phyloP scores from a whole-genome alignment of 1,140 invertebrate species.

The Brachionus asplanchnoidis region DNA sequence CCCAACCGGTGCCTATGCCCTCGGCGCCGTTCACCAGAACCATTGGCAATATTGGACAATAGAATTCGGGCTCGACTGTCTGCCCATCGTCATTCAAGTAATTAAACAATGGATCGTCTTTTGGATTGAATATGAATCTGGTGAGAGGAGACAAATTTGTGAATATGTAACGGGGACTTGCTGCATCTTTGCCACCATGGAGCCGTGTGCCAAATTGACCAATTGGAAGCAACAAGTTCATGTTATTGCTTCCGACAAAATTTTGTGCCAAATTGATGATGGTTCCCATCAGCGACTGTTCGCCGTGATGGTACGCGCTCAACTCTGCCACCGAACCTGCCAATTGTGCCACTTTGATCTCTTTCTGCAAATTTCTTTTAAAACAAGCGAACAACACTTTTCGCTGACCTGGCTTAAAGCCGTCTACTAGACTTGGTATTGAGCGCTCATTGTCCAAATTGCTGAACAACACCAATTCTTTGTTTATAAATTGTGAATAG shows the following conservation, averaged over 20 bases:
- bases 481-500: slow-evolving; percentile 92
- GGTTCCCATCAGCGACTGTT: slow-evolving; percentile 84
- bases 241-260: slow-evolving; percentile 95
- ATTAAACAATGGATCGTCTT: slow-evolving; percentile 81
- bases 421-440: slow-evolving; percentile 88
- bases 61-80: slow-evolving; percentile 79
- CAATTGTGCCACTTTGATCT: slow-evolving; percentile 95
- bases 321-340: slow-evolving; percentile 94
- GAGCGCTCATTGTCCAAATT: slow-evolving; percentile 95
- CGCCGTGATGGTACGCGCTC: slow-evolving; percentile 98
- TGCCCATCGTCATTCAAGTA: slow-evolving; percentile 91
- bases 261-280: slow-evolving; percentile 98
- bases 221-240: slow-evolving; percentile 87
- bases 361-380: slow-evolving; percentile 89
- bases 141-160: slow-evolving; percentile 78
- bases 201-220: slow-evolving; percentile 89
- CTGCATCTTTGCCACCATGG: slow-evolving; percentile 88
- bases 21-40: slow-evolving; percentile 93
- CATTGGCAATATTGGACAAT: slow-evolving; percentile 93
- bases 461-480: slow-evolving; percentile 91
- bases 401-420: slow-evolving; percentile 88
- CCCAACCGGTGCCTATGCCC: slow-evolving; percentile 98
- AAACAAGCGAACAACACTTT: slow-evolving; percentile 92
- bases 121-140: slow-evolving; percentile 75
- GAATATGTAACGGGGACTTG: slow-evolving; percentile 96